Evolutionary conservation across 2,888 invertebrate species (phyloP).

Genomic region (Apodemia zela): DNA sequence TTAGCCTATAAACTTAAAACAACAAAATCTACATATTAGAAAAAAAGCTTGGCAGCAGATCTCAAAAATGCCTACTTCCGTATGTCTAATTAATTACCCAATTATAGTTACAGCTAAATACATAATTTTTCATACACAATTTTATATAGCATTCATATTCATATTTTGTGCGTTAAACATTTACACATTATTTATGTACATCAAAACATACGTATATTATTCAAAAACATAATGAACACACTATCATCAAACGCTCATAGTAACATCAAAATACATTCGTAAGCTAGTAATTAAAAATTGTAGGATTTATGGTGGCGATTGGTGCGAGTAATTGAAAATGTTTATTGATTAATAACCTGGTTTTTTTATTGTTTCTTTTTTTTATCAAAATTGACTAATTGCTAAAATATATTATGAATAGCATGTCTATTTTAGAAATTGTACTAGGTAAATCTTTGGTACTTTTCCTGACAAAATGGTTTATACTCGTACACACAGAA

Average conservation of each 20-base stretch:
- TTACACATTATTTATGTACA: slow-evolving; percentile 80
- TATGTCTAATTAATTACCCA: slow-evolving; percentile 62
- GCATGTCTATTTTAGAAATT: too few relatives aligned
- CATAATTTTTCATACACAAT: slow-evolving; percentile 54
- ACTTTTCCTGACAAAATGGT: too few relatives aligned
- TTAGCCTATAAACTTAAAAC: slow-evolving; percentile 22
- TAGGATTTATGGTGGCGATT: background rate
- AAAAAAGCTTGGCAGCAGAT: slow-evolving; percentile 42
- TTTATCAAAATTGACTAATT: too few relatives aligned
- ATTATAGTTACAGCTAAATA: slow-evolving; percentile 71
- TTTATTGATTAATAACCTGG: too few relatives aligned
- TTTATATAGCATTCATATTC: slow-evolving; percentile 40
- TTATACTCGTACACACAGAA: too few relatives aligned
- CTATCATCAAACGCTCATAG: slow-evolving; percentile 67
- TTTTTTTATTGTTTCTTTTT: too few relatives aligned
- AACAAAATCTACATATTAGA: slow-evolving; percentile 25
- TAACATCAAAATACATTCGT: slow-evolving; percentile 58
- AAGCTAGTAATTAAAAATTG: slow-evolving; percentile 18
- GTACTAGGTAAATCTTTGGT: too few relatives aligned
- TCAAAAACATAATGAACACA: slow-evolving; percentile 68
- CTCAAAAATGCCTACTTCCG: slow-evolving; percentile 54
- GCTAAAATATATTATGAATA: too few relatives aligned
- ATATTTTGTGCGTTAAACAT: slow-evolving; percentile 80
- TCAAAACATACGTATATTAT: slow-evolving; percentile 76
- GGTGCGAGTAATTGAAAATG: background rate